These are phyloP conservation scores for Taphrorychus bicolor DNA, from an alignment of 2,888 invertebrate species.

Conservation along the genomic window DNA sequence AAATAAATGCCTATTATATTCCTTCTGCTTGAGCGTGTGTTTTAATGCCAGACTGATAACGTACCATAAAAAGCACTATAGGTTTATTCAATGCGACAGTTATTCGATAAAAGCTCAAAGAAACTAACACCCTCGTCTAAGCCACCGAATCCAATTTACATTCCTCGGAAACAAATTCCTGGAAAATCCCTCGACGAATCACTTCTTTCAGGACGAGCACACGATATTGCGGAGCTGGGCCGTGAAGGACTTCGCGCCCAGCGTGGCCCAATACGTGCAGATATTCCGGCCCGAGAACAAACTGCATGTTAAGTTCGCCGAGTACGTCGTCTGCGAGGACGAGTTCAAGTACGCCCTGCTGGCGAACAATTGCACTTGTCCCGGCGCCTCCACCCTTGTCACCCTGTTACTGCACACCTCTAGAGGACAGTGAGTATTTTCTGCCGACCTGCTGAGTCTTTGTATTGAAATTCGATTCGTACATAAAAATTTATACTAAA, in stretches of 20 bases:
- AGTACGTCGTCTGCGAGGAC: constrained; percentile 98
- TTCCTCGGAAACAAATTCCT: background rate
- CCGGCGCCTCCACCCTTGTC: constrained; percentile 95
- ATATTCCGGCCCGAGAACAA: constrained; percentile 99
- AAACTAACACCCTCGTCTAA: background rate
- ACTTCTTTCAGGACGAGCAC: constrained; percentile 70
- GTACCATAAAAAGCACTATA: no score
- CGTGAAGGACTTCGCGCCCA: constrained; percentile 97
- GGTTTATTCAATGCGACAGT: no score
- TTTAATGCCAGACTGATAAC: no score
- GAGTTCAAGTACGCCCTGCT: constrained; percentile 98
- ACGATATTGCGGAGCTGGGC: constrained; percentile 90
- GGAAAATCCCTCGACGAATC: background rate
- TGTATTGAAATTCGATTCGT: no score
- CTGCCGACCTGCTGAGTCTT: background rate
- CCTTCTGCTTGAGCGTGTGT: no score
- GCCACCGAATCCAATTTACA: background rate
- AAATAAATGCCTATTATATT: no score
- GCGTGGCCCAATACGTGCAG: constrained; percentile 96
- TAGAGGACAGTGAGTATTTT: constrained; percentile 89
- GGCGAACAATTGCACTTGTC: constrained; percentile 98
- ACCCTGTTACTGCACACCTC: constrained; percentile 96
- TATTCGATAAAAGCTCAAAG: background rate
- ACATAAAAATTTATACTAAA: constrained; percentile 43
- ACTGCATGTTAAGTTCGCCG: constrained; percentile 97